These are phyloP conservation scores for Cuculus canorus DNA, from an alignment of 2,797 vertebrate genomes.

Conservation along the genomic window DNA sequence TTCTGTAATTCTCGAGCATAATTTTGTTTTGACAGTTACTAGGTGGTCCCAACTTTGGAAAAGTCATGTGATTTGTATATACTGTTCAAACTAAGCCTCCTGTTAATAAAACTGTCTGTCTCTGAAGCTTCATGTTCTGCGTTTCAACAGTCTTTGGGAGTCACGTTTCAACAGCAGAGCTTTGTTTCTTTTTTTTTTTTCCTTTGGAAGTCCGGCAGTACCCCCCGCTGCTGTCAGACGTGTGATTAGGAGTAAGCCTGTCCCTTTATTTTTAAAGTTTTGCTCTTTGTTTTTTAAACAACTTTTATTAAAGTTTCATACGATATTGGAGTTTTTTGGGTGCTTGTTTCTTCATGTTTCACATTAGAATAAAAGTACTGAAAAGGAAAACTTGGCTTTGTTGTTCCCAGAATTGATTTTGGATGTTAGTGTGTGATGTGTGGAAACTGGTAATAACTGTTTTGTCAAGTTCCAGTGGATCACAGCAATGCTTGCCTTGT, in stretches of 20 bases:
- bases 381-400: slow-evolving; percentile 73
- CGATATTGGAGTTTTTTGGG: slow-evolving; percentile 73
- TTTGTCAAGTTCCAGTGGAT: slow-evolving; percentile 57
- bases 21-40: slow-evolving; percentile 74
- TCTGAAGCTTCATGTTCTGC: slow-evolving; percentile 75
- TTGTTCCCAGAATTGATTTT: slow-evolving; percentile 76
- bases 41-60: slow-evolving; percentile 75
- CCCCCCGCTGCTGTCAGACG: slow-evolving; percentile 69
- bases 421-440: slow-evolving; percentile 44
- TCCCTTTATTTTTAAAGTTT: slow-evolving; percentile 67
- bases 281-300: slow-evolving; percentile 70
- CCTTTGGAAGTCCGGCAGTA: slow-evolving; percentile 64
- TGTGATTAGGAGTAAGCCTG: slow-evolving; percentile 72
- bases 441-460: slow-evolving; percentile 61
- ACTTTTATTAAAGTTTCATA: slow-evolving; percentile 78
- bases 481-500: slow-evolving; percentile 68
- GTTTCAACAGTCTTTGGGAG: slow-evolving; percentile 74
- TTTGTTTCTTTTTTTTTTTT: slow-evolving; percentile 29
- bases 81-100: slow-evolving; percentile 86
- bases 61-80: slow-evolving; percentile 83
- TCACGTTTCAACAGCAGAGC: slow-evolving; percentile 73
- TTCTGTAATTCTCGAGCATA: slow-evolving; percentile 75
- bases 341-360: slow-evolving; percentile 73
- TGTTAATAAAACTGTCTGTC: slow-evolving; percentile 94
- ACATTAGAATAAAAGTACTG: slow-evolving; percentile 73